phyloP scores from a whole-genome alignment of 2,888 invertebrate species.

The Trilocha varians region DNA sequence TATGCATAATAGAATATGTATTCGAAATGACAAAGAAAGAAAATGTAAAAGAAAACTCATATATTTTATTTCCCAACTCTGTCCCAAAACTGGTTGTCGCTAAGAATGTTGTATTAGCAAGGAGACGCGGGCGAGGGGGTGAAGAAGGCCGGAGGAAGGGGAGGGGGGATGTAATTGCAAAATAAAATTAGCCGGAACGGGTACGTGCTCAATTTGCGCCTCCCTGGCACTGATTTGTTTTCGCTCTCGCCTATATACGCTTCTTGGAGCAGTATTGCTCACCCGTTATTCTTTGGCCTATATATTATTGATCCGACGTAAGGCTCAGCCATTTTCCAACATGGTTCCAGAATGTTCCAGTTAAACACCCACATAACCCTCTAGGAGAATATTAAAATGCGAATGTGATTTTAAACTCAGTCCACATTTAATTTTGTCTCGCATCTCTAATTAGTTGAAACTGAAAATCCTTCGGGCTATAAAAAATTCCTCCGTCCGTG shows the following conservation, averaged over 20 bases:
- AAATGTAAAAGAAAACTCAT: neutral
- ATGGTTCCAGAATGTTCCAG: constrained; percentile 2
- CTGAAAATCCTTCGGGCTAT: constrained; percentile 46
- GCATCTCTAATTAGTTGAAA: constrained; percentile 51
- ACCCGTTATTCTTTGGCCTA: constrained; percentile 57
- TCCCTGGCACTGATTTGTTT: constrained; percentile 71
- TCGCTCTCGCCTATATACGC: constrained; percentile 53
- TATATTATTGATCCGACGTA: constrained; percentile 64
- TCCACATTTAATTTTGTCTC: constrained; percentile 31
- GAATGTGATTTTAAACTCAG: constrained; percentile 24
- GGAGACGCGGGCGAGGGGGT: constrained; percentile 26
- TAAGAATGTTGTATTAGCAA: constrained; percentile 67
- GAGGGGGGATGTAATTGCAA: constrained; percentile 67
- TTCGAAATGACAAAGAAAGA: too few species aligned
- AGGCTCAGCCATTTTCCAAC: constrained; percentile 46
- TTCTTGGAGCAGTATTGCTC: constrained; percentile 32
- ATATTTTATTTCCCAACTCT: constrained; percentile 20
- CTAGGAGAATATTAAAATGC: constrained; percentile 2
- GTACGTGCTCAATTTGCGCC: constrained; percentile 74
- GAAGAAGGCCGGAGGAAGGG: constrained; percentile 21
- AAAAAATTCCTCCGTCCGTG: constrained; percentile 42
- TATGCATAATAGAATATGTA: too few species aligned
- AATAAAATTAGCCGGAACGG: constrained; percentile 74
- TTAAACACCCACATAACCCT: neutral
- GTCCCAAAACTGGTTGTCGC: constrained; percentile 50